Evolutionary conservation across 1,140 invertebrate genomes (phyloP), one percentile per base, ranked within the genome.

Genomic region (Drosophila cardini): DNA sequence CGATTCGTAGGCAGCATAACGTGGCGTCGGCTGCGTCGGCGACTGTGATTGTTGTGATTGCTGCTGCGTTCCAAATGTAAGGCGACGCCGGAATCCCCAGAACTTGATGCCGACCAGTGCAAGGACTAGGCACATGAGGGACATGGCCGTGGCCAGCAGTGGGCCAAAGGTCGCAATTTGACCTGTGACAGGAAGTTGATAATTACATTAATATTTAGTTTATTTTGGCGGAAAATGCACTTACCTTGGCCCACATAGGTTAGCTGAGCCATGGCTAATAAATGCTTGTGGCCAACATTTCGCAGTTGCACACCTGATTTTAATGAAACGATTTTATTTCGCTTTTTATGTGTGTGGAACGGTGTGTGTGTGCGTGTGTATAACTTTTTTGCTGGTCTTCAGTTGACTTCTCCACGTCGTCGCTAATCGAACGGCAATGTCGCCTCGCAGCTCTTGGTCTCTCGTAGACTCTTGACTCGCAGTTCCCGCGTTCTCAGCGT

Each of bases 61-160:
- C 21, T 61, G 65, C 8, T 46, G 67, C 7, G 82, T 34, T 45
- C 65, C 16, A 5, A 9, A n/a, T 5, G 53, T 43, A 9, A 93
- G 64, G 1, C 90, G 85, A 6, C 92, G 92, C 56, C 93, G 90
- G 72, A 93, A 93, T 71, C 92, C 91, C 78, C 92, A 93, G 36
- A 93, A 72, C 52, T 92, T 92, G 32, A 92, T 92, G 52, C 91
- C 91, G 10, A 92, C 46, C 60, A 92, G 50, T 0, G 80, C 73
- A 2, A 89, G 65, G n/a, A 92, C 61, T 10, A 92, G 64, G 32
- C 90, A 79, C 55, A 84, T 3, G 16, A 92, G 63, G 26, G 89
- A 43, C 72, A 89, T 67, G 18, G 43, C 45, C 42, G 83, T 68
- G 58, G 65, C 76, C 8, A 58, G 34, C 65, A 72, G 36, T 21